Evolutionary conservation across 2,888 invertebrate species (phyloP).

Genomic region (Dendrolimus pini): DNA sequence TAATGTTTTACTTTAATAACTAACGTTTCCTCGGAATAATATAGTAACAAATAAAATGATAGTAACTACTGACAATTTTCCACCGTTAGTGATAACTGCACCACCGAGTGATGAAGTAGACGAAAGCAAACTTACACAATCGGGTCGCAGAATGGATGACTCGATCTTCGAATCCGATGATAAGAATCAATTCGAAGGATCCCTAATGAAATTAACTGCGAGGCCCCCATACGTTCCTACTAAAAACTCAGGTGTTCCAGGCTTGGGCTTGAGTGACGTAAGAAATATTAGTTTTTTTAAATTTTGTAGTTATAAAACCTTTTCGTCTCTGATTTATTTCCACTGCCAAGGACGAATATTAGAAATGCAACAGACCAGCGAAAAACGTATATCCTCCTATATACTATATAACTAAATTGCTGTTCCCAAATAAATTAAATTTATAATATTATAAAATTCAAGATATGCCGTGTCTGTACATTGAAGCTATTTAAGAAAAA

Average conservation of each 20-base stretch:
- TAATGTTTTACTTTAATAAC: no score
- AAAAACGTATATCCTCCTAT: no score
- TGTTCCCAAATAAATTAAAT: no score
- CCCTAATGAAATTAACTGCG: constrained; percentile 47
- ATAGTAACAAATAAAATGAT: no score
- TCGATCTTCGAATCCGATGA: constrained; percentile 41
- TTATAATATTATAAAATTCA: no score
- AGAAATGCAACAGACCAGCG: no score
- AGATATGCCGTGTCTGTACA: no score
- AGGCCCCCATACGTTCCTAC: constrained; percentile 20
- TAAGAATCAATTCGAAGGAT: constrained; percentile 46
- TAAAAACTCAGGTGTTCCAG: background rate
- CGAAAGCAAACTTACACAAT: constrained; percentile 7
- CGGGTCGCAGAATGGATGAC: constrained; percentile 47
- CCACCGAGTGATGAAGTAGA: constrained; percentile 3
- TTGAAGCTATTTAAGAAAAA: no score
- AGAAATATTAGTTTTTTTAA: background rate
- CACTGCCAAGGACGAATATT: no score
- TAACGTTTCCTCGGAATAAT: no score
- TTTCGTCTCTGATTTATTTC: background rate
- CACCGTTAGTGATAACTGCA: constrained; percentile 28
- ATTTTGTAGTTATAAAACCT: background rate
- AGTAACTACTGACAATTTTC: no score
- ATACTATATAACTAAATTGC: no score
- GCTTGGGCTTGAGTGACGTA: constrained; percentile 16